Conservation (phyloP, 2,113 vertebrate genomes). For the Hypocryptadius cinnamomeus region DNA sequence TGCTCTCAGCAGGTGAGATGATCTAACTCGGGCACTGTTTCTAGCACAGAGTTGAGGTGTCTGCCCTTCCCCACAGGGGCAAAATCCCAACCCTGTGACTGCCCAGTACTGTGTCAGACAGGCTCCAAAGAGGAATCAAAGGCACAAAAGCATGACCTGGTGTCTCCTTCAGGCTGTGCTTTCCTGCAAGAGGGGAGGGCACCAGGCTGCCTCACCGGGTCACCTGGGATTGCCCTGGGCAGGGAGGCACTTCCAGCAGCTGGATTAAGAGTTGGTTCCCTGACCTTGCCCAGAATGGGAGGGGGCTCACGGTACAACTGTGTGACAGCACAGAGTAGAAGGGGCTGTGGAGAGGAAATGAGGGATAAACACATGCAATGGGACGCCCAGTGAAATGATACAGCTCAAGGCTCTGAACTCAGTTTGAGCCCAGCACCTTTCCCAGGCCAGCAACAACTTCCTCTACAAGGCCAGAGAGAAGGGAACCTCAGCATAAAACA, state of each 20-base stretch:
- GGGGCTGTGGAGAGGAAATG: background rate
- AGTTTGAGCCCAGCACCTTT: background rate
- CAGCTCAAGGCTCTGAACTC: background rate
- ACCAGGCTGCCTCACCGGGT: background rate
- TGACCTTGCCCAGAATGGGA: background rate
- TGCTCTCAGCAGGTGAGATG: background rate
- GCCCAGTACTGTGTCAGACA: background rate
- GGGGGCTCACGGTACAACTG: fast-evolving
- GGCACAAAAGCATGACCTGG: background rate
- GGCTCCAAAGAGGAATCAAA: background rate
- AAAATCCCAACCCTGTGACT: background rate
- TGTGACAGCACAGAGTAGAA: background rate
- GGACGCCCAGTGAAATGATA: background rate
- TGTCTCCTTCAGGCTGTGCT: background rate
- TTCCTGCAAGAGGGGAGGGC: background rate
- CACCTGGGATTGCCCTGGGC: background rate
- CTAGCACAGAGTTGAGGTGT: background rate
- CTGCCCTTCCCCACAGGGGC: background rate
- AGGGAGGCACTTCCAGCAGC: background rate
- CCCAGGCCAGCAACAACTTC: background rate
- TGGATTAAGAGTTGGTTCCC: background rate
- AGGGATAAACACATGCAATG: background rate
- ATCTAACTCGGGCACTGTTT: background rate
- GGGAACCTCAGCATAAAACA: background rate
- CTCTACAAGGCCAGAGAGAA: background rate